phyloP scores from a whole-genome alignment of 2,797 vertebrate genomes.

The Rhinoraja longicauda region DNA sequence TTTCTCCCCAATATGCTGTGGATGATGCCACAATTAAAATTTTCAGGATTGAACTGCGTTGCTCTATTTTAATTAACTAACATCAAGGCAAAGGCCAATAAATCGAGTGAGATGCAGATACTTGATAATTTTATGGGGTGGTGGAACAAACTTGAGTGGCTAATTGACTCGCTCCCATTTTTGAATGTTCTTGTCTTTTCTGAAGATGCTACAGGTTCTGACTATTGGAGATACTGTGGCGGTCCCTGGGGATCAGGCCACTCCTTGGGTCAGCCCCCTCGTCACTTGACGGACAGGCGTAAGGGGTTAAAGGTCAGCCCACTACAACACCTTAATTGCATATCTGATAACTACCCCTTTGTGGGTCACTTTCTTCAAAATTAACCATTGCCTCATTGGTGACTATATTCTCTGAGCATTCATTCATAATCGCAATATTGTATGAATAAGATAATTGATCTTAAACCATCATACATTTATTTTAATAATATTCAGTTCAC shows the following conservation, averaged over 20 bases:
- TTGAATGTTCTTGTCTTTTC: neutral
- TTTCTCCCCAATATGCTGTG: neutral
- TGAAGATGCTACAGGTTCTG: neutral
- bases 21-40: neutral
- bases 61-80: neutral
- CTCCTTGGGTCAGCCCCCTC: no score
- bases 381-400: no score
- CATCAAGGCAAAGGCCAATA: neutral
- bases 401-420: no score
- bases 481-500: neutral
- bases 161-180: neutral
- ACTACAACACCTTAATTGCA: no score
- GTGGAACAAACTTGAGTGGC: neutral
- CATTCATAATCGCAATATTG: neutral
- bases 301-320: no score
- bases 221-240: no score
- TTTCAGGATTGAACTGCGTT: neutral
- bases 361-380: no score
- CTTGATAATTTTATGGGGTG: neutral
- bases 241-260: no score
- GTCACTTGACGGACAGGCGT: no score
- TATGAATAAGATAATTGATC: neutral
- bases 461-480: neutral
- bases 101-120: neutral
- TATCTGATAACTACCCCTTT: no score